Percentiles rank a stretch among this genome's conserved stretches.
Evolutionary conservation across 2,113 vertebrate species (phyloP).

Genomic region (Centrocercus urophasianus): DNA sequence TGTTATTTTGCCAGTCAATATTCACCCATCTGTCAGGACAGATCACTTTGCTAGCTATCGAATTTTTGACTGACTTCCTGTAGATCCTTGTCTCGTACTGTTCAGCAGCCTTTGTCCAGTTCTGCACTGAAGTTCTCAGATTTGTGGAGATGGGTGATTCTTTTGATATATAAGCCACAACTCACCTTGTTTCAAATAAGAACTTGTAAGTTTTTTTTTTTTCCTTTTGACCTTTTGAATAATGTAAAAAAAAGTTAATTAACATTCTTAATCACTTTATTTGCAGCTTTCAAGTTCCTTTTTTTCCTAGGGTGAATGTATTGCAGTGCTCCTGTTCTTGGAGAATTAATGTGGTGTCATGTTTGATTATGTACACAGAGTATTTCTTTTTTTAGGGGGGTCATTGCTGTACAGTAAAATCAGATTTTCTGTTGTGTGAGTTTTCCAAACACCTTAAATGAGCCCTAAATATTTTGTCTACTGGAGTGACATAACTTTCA

Average conservation of each 20-base stretch:
- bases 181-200: not conserved
- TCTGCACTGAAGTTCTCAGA: not conserved
- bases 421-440: not conserved
- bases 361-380: not conserved
- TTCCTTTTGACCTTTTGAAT: not conserved
- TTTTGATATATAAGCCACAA: not conserved
- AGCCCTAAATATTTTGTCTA: not conserved
- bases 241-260: not conserved
- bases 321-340: not conserved
- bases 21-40: not conserved
- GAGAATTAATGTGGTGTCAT: not conserved
- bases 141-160: not conserved
- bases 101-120: not conserved
- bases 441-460: not conserved
- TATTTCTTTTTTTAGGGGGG: not conserved
- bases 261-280: not conserved
- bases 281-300: not conserved
- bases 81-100: fast-evolving
- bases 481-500: not conserved
- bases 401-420: not conserved
- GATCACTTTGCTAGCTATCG: not conserved
- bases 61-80: not conserved
- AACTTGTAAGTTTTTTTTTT: not conserved
- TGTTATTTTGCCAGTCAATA: not conserved
- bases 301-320: not conserved